These are phyloP conservation scores for Apamea sordens DNA, from an alignment of 2,888 invertebrate species.

Conservation along the genomic window DNA sequence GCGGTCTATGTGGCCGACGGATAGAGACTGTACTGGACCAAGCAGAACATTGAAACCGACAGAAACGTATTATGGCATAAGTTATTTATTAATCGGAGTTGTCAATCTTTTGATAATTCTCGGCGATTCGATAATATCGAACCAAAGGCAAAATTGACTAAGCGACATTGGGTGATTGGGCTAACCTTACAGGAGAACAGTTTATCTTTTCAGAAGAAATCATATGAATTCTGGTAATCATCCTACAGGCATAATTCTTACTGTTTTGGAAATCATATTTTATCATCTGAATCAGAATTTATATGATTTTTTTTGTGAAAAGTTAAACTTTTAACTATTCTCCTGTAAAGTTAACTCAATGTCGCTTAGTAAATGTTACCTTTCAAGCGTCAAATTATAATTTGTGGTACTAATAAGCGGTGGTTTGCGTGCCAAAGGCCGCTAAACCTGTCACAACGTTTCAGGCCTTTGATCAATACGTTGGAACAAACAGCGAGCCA, in stretches of 20 bases:
- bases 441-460: slow-evolving; percentile 61
- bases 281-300: no score
- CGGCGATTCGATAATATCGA: neutral
- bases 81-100: slow-evolving; percentile 38
- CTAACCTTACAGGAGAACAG: neutral
- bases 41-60: slow-evolving; percentile 35
- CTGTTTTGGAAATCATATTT: no score
- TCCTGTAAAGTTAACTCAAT: no score
- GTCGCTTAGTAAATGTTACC: neutral
- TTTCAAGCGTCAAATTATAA: slow-evolving; percentile 20
- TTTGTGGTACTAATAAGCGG: slow-evolving; percentile 48
- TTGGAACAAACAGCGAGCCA: slow-evolving; percentile 50
- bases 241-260: no score
- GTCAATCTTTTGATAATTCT: slow-evolving; percentile 41
- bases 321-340: no score
- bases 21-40: slow-evolving; percentile 16
- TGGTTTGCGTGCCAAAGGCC: slow-evolving; percentile 52
- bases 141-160: neutral
- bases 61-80: slow-evolving; percentile 26
- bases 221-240: neutral
- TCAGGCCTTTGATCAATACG: slow-evolving; percentile 58
- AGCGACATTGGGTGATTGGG: neutral
- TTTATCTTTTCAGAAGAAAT: neutral
- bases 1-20: slow-evolving; percentile 44
- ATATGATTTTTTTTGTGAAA: no score